Conservation (phyloP, 2,113 vertebrate genomes). For the Mormyrus lacerda region DNA sequence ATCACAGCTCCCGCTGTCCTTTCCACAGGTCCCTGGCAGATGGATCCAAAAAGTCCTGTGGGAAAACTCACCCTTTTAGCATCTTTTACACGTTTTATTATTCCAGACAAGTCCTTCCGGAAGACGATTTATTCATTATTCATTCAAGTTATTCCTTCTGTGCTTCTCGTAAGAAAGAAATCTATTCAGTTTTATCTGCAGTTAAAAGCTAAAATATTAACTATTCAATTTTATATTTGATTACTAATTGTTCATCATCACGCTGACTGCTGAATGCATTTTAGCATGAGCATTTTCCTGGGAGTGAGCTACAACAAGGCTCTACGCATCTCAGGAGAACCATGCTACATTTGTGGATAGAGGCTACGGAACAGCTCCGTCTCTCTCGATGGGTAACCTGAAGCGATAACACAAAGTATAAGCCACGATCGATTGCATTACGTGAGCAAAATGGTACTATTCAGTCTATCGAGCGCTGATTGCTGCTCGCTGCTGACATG, state of each 20-base stretch:
- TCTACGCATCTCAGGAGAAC: neutral
- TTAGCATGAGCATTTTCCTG: neutral
- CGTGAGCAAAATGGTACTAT: neutral
- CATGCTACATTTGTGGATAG: neutral
- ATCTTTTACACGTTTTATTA: neutral
- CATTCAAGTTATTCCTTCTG: neutral
- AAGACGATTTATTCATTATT: neutral
- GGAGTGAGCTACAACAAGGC: neutral
- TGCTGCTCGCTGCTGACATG: neutral
- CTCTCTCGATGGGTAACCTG: neutral
- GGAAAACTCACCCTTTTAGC: neutral
- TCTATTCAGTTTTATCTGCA: neutral
- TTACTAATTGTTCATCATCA: neutral
- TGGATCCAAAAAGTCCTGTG: neutral
- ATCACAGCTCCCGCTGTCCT: neutral
- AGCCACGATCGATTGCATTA: neutral
- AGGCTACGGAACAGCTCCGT: neutral
- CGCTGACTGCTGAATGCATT: neutral
- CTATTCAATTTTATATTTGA: neutral
- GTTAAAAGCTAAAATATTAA: slow-evolving; percentile 5
- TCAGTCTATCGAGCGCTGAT: neutral
- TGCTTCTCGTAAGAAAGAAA: neutral
- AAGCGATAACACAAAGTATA: neutral
- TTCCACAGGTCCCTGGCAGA: neutral
- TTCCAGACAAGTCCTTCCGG: neutral